Base-by-base conservation (phyloP, 2,888 invertebrate species). In the Synanthedon vespiformis region DNA sequence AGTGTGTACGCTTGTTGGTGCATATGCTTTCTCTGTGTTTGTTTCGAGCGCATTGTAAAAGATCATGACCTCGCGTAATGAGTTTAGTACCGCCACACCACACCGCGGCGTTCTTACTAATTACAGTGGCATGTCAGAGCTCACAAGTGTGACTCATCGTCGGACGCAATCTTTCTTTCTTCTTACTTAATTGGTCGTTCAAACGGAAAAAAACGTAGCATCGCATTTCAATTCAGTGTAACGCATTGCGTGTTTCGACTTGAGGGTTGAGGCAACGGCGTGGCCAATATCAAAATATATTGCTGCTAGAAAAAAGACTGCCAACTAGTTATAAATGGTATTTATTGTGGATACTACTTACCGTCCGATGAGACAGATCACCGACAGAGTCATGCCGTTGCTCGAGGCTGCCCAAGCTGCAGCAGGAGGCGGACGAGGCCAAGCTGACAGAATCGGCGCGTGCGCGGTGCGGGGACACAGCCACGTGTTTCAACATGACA, bases 401-500 rank as follows among this genome's bases (percentile, higher is more conserved):
- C 80, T 92, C 81, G 76, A 89, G 68, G 90, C 93, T 87, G 89
- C 92, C 68, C 61, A 91, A 90, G 82, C 93, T 90, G 89, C 92
- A 88, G 86, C 91, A 76, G 62, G 89, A 92, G 49, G 91, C 88
- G n/a, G 92, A 93, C 51, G 94, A 94, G 63, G 94, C 92, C 60
- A 95, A 86, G 67, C 94, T 94, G 63, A 95, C 91, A 61, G 94
- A 94, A 89, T 95, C 95, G 59, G 93, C 91, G 77, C 95, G 92
- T 70, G 92, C 92, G 81, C 95, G 90, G 85, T 94, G 92, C 62
- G 95, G 95, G 63, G 95, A 95, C 79, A 95, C 92, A 87, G 95
- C 95, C 83, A 95, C 95, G 92, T 95, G 95, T 88, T 95, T 95
- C 90, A 95, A 89, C 95, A 95, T 95, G 88, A 74, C 65, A 62